Conservation (phyloP, 2,113 vertebrate species). For the Notechis scutatus region DNA sequence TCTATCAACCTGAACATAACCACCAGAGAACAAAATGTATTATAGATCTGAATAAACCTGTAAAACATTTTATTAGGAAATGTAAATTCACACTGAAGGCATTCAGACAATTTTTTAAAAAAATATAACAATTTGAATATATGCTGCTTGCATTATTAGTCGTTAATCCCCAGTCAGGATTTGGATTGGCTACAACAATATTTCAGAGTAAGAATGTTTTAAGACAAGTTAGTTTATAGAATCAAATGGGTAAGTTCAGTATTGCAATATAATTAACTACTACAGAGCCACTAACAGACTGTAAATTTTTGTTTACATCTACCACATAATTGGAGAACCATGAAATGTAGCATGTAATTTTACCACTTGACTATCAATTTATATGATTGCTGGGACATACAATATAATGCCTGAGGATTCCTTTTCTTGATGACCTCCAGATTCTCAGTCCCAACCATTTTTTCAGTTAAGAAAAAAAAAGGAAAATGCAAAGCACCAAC, state of each 20-base stretch:
- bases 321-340: background rate
- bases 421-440: background rate
- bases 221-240: background rate
- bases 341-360: background rate
- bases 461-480: background rate
- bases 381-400: background rate
- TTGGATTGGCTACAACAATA: background rate
- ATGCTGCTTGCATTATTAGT: background rate
- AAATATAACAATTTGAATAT: background rate
- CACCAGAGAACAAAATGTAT: background rate
- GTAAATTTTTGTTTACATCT: background rate
- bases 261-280: background rate
- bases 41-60: constrained; percentile 1
- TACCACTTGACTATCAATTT: background rate
- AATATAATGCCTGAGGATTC: background rate
- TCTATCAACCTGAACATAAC: background rate
- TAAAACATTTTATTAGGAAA: background rate
- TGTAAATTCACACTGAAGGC: background rate
- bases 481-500: background rate
- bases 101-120: background rate
- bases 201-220: background rate
- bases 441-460: background rate
- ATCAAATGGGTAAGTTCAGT: background rate
- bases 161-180: background rate
- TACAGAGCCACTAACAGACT: background rate